phyloP scores from a whole-genome alignment of 2,797 vertebrate species.

The Falco biarmicus region DNA sequence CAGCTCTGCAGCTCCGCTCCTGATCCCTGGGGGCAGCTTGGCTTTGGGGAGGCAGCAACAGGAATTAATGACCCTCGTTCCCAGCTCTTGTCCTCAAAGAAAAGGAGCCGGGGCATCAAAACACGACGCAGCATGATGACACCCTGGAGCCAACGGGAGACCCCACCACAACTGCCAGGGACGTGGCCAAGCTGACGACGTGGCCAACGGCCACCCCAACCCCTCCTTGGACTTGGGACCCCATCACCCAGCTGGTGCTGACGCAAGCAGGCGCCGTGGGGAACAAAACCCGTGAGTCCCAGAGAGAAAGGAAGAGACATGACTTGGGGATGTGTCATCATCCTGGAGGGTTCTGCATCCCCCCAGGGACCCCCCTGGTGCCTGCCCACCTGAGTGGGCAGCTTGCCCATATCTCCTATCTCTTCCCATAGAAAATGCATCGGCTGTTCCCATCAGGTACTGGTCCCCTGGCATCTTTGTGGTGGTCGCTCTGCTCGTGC shows the following conservation, averaged over 20 bases:
- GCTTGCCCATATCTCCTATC: background rate
- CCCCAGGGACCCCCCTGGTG: background rate
- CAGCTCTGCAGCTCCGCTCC: background rate
- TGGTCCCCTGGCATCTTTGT: background rate
- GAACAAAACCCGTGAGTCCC: background rate
- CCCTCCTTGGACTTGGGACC: accelerated
- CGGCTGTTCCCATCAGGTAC: background rate
- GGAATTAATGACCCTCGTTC: accelerated
- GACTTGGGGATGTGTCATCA: background rate
- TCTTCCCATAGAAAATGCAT: accelerated
- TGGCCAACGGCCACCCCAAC: accelerated
- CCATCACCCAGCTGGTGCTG: accelerated
- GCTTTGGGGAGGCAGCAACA: accelerated
- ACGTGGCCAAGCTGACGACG: accelerated
- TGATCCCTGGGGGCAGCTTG: accelerated
- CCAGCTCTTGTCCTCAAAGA: background rate
- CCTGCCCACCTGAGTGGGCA: background rate
- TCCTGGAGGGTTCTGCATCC: background rate
- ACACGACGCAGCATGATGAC: accelerated
- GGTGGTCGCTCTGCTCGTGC: background rate
- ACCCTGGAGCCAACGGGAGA: accelerated
- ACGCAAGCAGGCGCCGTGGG: accelerated
- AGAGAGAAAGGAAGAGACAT: accelerated
- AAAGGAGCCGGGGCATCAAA: accelerated
- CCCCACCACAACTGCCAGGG: accelerated